Evolutionary conservation across 2,797 vertebrate species (phyloP).

Genomic region (Synaphobranchus kaupii): DNA sequence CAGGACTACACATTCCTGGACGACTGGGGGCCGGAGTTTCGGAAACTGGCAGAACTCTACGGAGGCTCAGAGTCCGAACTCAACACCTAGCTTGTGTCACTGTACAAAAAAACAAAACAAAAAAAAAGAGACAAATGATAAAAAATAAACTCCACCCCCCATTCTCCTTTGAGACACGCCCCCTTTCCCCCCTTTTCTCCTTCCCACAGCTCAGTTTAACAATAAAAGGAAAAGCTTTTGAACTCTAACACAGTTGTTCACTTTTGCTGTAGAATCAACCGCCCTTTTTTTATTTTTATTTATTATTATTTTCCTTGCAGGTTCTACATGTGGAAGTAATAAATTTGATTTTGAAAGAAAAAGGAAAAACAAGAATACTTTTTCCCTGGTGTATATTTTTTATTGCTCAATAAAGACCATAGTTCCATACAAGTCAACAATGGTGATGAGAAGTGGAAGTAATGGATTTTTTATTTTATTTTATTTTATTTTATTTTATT

Average conservation of each 20-base stretch:
- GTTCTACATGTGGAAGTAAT: conserved; percentile 73
- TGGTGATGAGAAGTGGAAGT: conserved; percentile 68
- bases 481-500: neutral
- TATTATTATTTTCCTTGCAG: conserved; percentile 76
- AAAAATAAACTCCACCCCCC: neutral
- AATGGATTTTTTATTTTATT: conserved; percentile 48
- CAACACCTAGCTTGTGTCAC: conserved; percentile 79
- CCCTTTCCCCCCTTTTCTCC: conserved; percentile 35
- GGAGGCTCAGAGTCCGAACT: conserved; percentile 85
- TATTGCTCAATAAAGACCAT: conserved; percentile 92
- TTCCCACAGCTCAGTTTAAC: conserved; percentile 60
- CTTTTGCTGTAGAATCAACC: conserved; percentile 81
- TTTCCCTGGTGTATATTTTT: conserved; percentile 98
- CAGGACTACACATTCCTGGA: conserved; percentile 93
- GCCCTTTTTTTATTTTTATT: conserved; percentile 71
- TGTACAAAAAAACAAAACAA: conserved; percentile 55
- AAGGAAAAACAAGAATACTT: conserved; percentile 71
- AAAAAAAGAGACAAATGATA: conserved; percentile 26
- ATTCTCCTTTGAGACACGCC: neutral
- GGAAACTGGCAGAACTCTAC: conserved; percentile 93
- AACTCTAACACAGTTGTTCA: conserved; percentile 72
- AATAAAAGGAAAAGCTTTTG: conserved; percentile 64
- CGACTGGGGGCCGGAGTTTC: conserved; percentile 93
- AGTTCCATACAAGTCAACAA: conserved; percentile 83
- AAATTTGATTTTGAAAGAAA: conserved; percentile 74